Evolutionary conservation across 2,113 vertebrate genomes (phyloP).

Genomic region (Eulemur rufifrons): DNA sequence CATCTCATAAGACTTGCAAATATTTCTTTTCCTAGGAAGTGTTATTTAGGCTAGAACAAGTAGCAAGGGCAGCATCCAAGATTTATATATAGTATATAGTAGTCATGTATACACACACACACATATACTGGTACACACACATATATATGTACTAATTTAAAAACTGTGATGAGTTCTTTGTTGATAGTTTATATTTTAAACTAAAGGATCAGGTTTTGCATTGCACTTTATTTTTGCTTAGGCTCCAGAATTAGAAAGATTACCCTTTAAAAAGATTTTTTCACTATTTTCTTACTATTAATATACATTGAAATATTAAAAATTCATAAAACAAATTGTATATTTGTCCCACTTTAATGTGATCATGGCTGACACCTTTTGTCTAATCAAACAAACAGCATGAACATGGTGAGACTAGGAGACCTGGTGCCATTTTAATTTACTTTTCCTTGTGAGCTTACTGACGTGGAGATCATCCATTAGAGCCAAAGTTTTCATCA

Average conservation of each 20-base stretch:
- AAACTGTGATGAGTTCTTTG: not conserved
- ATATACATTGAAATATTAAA: not conserved
- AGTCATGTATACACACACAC: not conserved
- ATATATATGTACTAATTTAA: not conserved
- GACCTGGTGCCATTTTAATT: not conserved
- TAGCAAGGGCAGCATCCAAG: not conserved
- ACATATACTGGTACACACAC: too few species aligned
- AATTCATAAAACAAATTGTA: not conserved
- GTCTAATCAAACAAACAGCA: not conserved
- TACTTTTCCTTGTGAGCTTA: not conserved
- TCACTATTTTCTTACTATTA: not conserved
- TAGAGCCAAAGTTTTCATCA: not conserved
- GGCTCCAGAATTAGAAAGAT: not conserved
- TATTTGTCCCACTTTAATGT: not conserved
- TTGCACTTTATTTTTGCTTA: not conserved
- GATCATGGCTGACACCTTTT: not conserved
- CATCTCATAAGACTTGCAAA: slow-evolving; percentile 15
- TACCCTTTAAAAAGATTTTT: not conserved
- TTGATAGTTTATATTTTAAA: not conserved
- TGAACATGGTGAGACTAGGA: not conserved
- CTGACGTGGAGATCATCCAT: not conserved
- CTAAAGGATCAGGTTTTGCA: not conserved
- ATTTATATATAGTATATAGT: not conserved
- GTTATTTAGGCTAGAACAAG: not conserved
- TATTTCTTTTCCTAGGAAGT: slow-evolving; percentile 11